Evolutionary conservation across 1,140 invertebrate species (phyloP).

Genomic region (Calycopis cecrops): DNA sequence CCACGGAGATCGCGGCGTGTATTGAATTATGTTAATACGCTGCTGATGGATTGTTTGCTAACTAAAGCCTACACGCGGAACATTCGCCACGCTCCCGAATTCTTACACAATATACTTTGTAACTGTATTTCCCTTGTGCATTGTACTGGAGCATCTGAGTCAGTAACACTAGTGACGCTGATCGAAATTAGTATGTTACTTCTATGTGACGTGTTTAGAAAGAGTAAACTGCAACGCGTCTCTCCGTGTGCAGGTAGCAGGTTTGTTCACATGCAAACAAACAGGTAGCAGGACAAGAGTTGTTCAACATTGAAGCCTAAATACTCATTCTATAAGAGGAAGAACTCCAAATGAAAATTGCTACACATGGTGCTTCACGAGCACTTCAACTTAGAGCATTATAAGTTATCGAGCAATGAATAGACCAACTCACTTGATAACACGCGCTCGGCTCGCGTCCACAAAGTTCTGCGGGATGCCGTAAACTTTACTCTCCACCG

Average conservation of each 20-base stretch:
- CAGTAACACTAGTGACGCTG: no score
- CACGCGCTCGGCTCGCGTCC: neutral
- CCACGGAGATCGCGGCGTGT: no score
- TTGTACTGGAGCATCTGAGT: no score
- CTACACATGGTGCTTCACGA: neutral
- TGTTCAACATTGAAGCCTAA: no score
- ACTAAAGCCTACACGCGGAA: conserved; percentile 1
- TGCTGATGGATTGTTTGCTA: conserved; percentile 5
- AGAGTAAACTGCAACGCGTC: no score
- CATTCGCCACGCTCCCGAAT: neutral
- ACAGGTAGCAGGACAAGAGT: no score
- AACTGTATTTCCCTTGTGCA: neutral
- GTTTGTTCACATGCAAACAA: no score
- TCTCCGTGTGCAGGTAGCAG: no score
- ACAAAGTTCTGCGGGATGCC: neutral
- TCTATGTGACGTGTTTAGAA: no score
- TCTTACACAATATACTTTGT: neutral
- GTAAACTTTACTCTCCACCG: neutral
- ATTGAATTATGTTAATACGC: neutral
- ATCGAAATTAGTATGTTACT: no score
- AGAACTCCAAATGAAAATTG: no score
- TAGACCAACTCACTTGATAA: neutral
- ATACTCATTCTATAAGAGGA: no score
- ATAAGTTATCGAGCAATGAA: conserved; percentile 5
- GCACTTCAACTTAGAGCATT: conserved; percentile 1